Conservation (phyloP, 23 tunicate genomes). For the Clavelina lepadiformis region DNA sequence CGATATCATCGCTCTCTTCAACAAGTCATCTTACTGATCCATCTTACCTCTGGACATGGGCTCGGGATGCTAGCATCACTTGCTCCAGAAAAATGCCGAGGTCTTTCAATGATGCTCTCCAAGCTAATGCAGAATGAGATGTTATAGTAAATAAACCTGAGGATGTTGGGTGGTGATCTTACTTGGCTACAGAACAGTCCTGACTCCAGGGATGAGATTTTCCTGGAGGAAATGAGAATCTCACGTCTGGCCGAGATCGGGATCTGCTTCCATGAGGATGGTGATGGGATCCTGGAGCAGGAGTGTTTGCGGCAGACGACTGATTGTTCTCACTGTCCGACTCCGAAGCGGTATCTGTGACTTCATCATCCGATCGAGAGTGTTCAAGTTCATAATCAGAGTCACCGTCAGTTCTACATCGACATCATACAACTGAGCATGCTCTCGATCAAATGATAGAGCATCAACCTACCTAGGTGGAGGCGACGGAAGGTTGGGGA, state of each 20-base stretch:
- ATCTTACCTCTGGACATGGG: constrained; percentile 47
- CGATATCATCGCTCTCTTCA: not conserved
- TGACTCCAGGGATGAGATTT: constrained; percentile 17
- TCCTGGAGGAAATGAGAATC: constrained; percentile 16
- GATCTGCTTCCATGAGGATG: constrained; percentile 10
- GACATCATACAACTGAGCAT: not conserved
- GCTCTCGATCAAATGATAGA: not conserved
- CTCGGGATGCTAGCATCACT: constrained; percentile 94
- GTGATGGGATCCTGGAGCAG: constrained; percentile 20
- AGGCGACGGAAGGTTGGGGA: constrained; percentile 63
- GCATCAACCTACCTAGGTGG: constrained; percentile 42
- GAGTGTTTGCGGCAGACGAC: constrained; percentile 48
- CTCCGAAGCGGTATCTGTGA: constrained; percentile 90
- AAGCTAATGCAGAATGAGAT: constrained; percentile 23
- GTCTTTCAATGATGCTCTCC: constrained; percentile 56
- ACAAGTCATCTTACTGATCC: not conserved
- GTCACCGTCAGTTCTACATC: constrained; percentile 49
- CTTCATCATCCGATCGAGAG: constrained; percentile 72
- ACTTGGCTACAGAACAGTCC: too few relatives aligned
- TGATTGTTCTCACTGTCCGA: constrained; percentile 74
- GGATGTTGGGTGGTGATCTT: too few relatives aligned
- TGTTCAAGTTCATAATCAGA: constrained; percentile 37
- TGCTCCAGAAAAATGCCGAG: constrained; percentile 80
- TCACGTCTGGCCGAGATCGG: too few relatives aligned
- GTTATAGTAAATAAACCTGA: not conserved